phyloP scores from a whole-genome alignment of 1,140 invertebrate species.

The Leptinotarsa undecemlineata region DNA sequence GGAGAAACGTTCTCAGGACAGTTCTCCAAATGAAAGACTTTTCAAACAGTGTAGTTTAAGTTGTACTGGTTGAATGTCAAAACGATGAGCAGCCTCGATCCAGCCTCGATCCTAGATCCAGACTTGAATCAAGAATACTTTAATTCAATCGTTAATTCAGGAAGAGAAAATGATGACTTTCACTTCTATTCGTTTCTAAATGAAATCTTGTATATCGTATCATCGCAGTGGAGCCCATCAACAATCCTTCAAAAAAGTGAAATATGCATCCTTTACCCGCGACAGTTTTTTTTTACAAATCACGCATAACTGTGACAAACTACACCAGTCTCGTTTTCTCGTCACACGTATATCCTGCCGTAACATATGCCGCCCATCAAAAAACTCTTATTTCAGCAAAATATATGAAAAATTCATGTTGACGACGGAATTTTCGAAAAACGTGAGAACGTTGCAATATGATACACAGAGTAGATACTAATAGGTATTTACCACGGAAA shows the following conservation, averaged over 20 bases:
- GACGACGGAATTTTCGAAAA: not conserved
- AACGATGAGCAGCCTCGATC: no score
- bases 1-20: no score
- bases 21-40: no score
- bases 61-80: no score
- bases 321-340: not conserved
- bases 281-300: not conserved
- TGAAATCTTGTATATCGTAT: no score
- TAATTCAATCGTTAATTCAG: no score
- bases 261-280: not conserved
- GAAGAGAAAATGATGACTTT: no score
- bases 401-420: not conserved
- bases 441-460: not conserved
- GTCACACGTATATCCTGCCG: not conserved
- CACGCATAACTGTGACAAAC: not conserved
- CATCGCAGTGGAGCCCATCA: no score
- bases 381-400: not conserved
- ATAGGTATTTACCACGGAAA: slow-evolving; percentile 17
- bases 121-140: no score
- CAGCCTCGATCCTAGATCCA: no score
- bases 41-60: no score
- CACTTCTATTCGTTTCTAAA: no score
- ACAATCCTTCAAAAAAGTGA: not conserved
- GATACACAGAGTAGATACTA: slow-evolving; percentile 9
- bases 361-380: not conserved